Evolutionary conservation across 1,140 invertebrate species (phyloP).

Genomic region (Pseudomyrmex flavicornis): DNA sequence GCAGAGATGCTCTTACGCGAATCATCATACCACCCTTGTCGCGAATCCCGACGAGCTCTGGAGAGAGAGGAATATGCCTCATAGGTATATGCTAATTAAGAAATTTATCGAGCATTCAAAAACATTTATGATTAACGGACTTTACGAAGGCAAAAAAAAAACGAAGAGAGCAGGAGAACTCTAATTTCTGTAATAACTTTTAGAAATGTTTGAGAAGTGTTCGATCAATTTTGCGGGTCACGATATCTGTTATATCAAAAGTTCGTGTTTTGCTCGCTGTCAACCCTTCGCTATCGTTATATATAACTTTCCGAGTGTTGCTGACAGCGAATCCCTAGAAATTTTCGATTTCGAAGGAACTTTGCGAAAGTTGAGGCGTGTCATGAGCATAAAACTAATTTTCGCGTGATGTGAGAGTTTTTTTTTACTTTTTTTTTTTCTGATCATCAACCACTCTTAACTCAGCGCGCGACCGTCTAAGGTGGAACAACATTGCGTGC

Average conservation of each 20-base stretch:
- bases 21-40: slow-evolving; percentile 72
- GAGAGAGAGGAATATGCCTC: slow-evolving; percentile 75
- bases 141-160: not conserved
- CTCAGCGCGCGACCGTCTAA: not conserved
- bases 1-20: slow-evolving; percentile 79
- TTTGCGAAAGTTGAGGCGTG: not conserved
- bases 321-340: not conserved
- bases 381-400: not conserved
- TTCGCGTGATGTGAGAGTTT: not conserved
- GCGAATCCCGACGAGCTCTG: slow-evolving; percentile 75
- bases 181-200: not conserved
- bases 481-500: not conserved
- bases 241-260: not conserved
- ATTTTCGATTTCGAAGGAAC: not conserved
- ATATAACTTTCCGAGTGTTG: not conserved
- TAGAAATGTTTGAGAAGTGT: not conserved
- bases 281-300: not conserved
- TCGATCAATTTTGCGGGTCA: slow-evolving; percentile 16
- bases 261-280: not conserved
- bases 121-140: not conserved
- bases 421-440: not conserved
- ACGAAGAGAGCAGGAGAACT: not conserved
- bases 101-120: slow-evolving; percentile 11
- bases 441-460: not conserved
- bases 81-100: slow-evolving; percentile 70